These are phyloP conservation scores for Eurosta solidaginis DNA, from an alignment of 1,140 invertebrate species.

Conservation along the genomic window DNA sequence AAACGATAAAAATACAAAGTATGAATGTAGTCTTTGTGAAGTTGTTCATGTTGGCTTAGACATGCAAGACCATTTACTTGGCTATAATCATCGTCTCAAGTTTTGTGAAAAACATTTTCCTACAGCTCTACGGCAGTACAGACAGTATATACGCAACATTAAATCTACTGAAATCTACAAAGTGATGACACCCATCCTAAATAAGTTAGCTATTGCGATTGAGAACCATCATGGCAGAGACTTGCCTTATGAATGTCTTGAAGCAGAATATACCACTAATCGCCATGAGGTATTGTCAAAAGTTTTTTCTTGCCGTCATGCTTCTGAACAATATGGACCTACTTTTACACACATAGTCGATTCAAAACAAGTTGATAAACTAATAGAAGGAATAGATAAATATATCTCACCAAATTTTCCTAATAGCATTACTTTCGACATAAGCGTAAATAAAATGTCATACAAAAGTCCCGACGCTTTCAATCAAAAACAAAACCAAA, in stretches of 20 bases:
- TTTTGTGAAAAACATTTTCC: conserved; percentile 56
- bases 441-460: not conserved
- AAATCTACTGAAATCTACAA: conserved; percentile 41
- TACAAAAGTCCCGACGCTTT: not conserved
- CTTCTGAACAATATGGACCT: conserved; percentile 47
- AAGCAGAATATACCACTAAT: conserved; percentile 42
- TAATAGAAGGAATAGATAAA: conserved; percentile 39
- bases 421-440: not conserved
- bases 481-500: not conserved
- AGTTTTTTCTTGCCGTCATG: conserved; percentile 45
- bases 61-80: conserved; percentile 51
- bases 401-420: not conserved
- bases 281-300: conserved; percentile 38
- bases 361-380: conserved; percentile 42
- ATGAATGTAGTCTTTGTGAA: conserved; percentile 47
- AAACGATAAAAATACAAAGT: conserved; percentile 35
- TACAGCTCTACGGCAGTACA: conserved; percentile 47
- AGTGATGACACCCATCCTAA: conserved; percentile 44
- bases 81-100: conserved; percentile 50
- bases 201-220: conserved; percentile 46
- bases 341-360: conserved; percentile 51
- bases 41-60: conserved; percentile 38
- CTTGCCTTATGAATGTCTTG: conserved; percentile 43
- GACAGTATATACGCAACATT: conserved; percentile 41
- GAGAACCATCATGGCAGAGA: conserved; percentile 52